phyloP scores from a whole-genome alignment of 2,888 invertebrate species.

The Sesia bembeciformis region DNA sequence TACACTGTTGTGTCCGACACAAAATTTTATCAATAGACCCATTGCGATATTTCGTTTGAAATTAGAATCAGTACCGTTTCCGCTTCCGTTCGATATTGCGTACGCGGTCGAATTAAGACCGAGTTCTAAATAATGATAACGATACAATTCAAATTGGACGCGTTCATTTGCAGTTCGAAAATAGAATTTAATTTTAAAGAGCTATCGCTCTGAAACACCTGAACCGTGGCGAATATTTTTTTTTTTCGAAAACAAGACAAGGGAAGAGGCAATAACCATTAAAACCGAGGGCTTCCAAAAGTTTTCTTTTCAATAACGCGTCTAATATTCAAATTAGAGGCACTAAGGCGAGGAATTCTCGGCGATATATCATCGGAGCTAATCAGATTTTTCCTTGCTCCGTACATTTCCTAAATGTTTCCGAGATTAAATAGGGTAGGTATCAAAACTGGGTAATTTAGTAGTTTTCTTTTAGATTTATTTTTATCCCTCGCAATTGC shows the following conservation, averaged over 20 bases:
- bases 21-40: conserved; percentile 38
- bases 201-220: conserved; percentile 25
- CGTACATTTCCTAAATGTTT: conserved; percentile 47
- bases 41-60: conserved; percentile 68
- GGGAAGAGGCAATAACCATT: conserved; percentile 67
- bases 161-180: conserved; percentile 6
- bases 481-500: conserved; percentile 16
- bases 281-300: conserved; percentile 60
- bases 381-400: conserved; percentile 58
- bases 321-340: conserved; percentile 73
- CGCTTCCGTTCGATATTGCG: conserved; percentile 72
- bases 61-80: conserved; percentile 72
- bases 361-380: conserved; percentile 68
- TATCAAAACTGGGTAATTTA: conserved; percentile 24
- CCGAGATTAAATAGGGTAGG: conserved; percentile 45
- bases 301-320: conserved; percentile 74
- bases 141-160: conserved; percentile 10
- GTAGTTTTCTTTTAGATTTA: conserved; percentile 30
- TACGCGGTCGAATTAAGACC: conserved; percentile 61
- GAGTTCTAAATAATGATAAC: conserved; percentile 53
- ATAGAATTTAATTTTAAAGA: conserved; percentile 10
- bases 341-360: conserved; percentile 59
- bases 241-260: conserved; percentile 31
- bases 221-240: conserved; percentile 28
- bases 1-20: conserved; percentile 16